Evolutionary conservation across 2,113 vertebrate genomes (phyloP), one percentile per base, ranked within the genome.

Genomic region (Carassius auratus): DNA sequence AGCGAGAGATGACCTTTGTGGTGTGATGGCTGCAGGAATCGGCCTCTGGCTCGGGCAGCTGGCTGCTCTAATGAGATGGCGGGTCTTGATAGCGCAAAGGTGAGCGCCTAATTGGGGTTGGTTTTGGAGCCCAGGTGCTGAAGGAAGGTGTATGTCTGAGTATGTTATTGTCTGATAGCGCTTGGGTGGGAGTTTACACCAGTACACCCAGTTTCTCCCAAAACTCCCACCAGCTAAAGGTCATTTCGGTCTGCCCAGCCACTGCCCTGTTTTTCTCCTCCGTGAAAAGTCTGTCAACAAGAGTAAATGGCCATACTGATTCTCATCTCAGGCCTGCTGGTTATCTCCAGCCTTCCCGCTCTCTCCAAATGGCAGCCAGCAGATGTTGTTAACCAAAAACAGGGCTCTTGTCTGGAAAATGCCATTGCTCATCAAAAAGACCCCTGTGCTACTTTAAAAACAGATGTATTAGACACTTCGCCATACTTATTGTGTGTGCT

Each of bases 31-130:
- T 80, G 91, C 87, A 74, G 83, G 75, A 89, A 84, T 86, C 84
- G 89, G 92, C 93, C 92, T 91, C 92, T 92, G 92, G 92, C 92
- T 87, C 90, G 75, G 87, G 91, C 94, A 95, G 93, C 93, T 94
- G 94, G 91, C 89, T 64, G 77, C 84, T 73, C 89, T 94, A 94
- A 94, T 94, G 92, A 94, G 94, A 95, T 95, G 92, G 90, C 90
- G 66, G 74, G 81, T 79, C 87, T 89, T 86, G 94, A 95, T 94
- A 94, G 85, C 84, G 86, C 85, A 93, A 94, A 94, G 94, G 94
- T 93, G 92, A 92, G 88, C 84, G 42, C 88, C 77, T 92, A 89
- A 91, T 91, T 92, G 88, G 84, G 86, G 79, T 89, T 85, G 23
- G 87, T 87, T 89, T 91, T 85, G 48, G 83, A 62, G 90, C 23